Percentiles rank a stretch among this genome's conserved stretches.
These are phyloP conservation scores for Petrolisthes cinctipes DNA, from an alignment of 2,888 invertebrate species.

Conservation along the genomic window DNA sequence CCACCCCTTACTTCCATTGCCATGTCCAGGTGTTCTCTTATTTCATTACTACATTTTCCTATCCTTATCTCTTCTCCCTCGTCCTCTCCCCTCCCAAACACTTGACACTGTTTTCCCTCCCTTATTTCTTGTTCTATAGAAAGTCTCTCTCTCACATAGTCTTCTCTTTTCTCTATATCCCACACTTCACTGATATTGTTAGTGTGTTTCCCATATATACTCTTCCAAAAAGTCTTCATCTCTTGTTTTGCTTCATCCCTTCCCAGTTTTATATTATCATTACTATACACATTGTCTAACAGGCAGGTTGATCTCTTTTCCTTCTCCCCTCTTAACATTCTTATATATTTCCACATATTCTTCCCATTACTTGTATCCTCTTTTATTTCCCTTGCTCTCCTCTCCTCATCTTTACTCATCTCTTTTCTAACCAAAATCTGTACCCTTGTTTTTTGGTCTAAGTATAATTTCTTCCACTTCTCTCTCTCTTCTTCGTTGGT, in stretches of 20 bases:
- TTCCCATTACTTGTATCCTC: not conserved
- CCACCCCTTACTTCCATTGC: not conserved
- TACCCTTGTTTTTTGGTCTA: not conserved
- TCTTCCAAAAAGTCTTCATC: not conserved
- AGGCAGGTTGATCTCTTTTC: not conserved
- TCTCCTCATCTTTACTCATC: not conserved
- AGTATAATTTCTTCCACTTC: too few relatives aligned
- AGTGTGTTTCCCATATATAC: not conserved
- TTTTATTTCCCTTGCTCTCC: slow-evolving; percentile 2
- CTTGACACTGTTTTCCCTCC: not conserved
- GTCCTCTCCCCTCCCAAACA: not conserved
- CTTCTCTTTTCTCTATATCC: too few relatives aligned
- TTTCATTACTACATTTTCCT: not conserved
- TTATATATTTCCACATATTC: too few relatives aligned
- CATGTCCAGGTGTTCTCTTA: not conserved
- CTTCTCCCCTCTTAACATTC: not conserved
- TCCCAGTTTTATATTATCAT: not conserved
- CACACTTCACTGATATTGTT: too few relatives aligned
- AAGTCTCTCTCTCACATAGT: not conserved
- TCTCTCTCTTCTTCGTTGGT: too few relatives aligned
- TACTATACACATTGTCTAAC: not conserved
- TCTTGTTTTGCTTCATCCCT: not conserved
- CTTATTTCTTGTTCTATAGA: not conserved
- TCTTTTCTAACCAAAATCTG: slow-evolving; percentile 6
- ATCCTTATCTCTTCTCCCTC: not conserved